Conservation (phyloP, 2,888 invertebrate genomes). For the Drosophila testacea region DNA sequence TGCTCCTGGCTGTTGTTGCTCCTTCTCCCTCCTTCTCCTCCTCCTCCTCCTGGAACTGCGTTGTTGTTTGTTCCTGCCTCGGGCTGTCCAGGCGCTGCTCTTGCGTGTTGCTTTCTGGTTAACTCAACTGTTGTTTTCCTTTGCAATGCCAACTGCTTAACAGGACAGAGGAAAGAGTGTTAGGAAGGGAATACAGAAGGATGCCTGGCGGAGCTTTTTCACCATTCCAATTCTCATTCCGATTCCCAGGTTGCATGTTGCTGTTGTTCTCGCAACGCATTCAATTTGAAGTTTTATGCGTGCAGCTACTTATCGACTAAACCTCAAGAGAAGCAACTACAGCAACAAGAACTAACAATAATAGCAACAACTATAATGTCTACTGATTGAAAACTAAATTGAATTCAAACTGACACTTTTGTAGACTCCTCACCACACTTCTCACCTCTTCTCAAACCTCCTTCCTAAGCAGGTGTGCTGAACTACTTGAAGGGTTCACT, state of each 20-base stretch:
- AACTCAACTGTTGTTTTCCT: constrained; percentile 65
- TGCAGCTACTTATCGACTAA: constrained; percentile 56
- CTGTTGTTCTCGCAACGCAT: constrained; percentile 27
- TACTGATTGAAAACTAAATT: constrained; percentile 56
- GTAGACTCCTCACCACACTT: neutral
- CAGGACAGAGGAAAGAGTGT: neutral
- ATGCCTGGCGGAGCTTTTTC: constrained; percentile 1
- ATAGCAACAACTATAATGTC: constrained; percentile 36
- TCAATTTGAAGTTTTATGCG: constrained; percentile 57
- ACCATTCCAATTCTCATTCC: constrained; percentile 23
- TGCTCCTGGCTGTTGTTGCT: constrained; percentile 9
- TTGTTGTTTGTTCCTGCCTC: constrained; percentile 59
- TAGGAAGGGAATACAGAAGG: neutral
- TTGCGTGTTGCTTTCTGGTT: constrained; percentile 79
- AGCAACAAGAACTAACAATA: constrained; percentile 18
- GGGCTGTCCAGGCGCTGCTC: constrained; percentile 50
- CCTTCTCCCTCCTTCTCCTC: constrained; percentile 3
- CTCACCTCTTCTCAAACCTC: neutral
- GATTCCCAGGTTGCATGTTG: constrained; percentile 9
- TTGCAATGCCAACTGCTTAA: neutral
- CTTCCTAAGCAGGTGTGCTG: constrained; percentile 7
- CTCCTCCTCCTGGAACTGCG: constrained; percentile 6
- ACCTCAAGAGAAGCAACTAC: constrained; percentile 19
- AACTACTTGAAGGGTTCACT: constrained; percentile 1
- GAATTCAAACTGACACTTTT: constrained; percentile 36